Percentiles rank a stretch among this genome's conserved stretches.
phyloP scores from a whole-genome alignment of 2,797 vertebrate genomes.

The Mus caroli region DNA sequence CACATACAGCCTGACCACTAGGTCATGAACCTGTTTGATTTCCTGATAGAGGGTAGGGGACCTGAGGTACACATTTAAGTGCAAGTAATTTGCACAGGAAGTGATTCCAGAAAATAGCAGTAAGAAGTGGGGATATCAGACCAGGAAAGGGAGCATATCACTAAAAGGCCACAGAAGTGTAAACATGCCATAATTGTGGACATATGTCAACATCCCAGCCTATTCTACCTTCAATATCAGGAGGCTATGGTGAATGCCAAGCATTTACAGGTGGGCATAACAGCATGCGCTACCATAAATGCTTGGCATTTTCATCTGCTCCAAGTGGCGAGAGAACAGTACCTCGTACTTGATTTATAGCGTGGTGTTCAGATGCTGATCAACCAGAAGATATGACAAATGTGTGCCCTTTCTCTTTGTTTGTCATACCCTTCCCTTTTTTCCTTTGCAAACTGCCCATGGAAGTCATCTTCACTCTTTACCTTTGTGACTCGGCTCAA shows the following conservation, averaged over 20 bases:
- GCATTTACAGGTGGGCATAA: slow-evolving; percentile 7
- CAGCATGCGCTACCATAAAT: background rate
- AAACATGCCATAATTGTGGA: background rate
- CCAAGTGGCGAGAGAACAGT: slow-evolving; percentile 17
- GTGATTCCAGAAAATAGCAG: background rate
- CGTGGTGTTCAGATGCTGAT: background rate
- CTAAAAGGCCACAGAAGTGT: background rate
- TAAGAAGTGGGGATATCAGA: background rate
- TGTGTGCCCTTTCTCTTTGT: slow-evolving; percentile 33
- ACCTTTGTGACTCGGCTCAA: background rate
- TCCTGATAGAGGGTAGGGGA: background rate
- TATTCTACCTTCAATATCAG: background rate
- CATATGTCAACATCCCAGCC: background rate
- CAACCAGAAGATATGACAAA: background rate
- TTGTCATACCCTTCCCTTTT: background rate
- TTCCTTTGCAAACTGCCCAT: background rate
- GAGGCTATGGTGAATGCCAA: background rate
- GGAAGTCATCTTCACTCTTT: background rate
- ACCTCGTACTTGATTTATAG: slow-evolving; percentile 37
- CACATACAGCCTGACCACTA: background rate
- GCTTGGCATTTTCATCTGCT: slow-evolving; percentile 35
- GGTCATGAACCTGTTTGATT: background rate
- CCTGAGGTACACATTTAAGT: background rate
- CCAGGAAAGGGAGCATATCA: background rate
- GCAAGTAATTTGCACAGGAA: slow-evolving; percentile 10